phyloP scores from a whole-genome alignment of 2,797 vertebrate genomes.

The Amblyopsis hoosieri region DNA sequence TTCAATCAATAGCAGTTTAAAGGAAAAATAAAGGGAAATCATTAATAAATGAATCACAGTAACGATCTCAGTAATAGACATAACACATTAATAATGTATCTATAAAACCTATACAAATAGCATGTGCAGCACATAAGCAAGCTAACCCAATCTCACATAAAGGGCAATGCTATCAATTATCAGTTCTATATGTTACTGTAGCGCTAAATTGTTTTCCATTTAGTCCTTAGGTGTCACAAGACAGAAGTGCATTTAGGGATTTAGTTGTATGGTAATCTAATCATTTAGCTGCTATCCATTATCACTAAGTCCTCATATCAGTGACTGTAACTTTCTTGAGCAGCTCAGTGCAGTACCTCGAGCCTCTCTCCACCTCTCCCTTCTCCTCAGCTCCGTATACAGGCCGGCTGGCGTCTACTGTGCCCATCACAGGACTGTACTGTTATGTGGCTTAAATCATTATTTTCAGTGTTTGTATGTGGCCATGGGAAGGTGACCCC shows the following conservation, averaged over 20 bases:
- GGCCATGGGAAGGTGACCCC: slow-evolving; percentile 20
- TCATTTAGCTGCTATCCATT: slow-evolving; percentile 48
- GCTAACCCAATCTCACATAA: too few species aligned
- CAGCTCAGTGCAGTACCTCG: background rate
- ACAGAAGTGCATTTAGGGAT: background rate
- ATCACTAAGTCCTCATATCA: slow-evolving; percentile 42
- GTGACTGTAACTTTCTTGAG: slow-evolving; percentile 23
- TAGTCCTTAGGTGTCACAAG: slow-evolving; percentile 26
- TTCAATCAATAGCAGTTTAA: too few species aligned
- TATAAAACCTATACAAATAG: too few species aligned
- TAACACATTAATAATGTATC: too few species aligned
- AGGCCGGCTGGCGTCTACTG: slow-evolving; percentile 39
- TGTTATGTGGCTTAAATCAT: slow-evolving; percentile 55
- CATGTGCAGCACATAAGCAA: too few species aligned
- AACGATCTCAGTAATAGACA: too few species aligned
- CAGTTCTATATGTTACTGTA: slow-evolving; percentile 1
- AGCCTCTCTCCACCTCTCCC: background rate
- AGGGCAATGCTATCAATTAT: too few species aligned
- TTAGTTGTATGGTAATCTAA: slow-evolving; percentile 51
- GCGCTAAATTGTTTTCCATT: slow-evolving; percentile 14
- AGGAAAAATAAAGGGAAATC: too few species aligned
- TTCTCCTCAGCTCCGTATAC: background rate
- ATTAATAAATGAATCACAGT: too few species aligned
- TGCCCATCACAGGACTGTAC: slow-evolving; percentile 39
- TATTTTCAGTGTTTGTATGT: slow-evolving; percentile 31